phyloP scores from a whole-genome alignment of 2,888 invertebrate species.

The Caenorhabditis virilis region DNA sequence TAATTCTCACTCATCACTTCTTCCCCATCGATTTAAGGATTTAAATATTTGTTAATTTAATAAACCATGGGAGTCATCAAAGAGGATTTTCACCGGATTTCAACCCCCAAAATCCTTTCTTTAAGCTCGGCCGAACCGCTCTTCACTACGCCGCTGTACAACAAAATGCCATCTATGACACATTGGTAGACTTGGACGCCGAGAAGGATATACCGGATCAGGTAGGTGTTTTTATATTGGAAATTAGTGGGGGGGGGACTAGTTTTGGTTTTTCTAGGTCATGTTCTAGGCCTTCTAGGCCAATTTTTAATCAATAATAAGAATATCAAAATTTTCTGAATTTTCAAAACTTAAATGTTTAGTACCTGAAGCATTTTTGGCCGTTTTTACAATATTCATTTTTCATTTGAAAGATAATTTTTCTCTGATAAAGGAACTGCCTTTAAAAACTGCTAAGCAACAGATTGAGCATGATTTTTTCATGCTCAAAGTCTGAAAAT shows the following conservation, averaged over 20 bases:
- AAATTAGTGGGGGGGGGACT: not conserved
- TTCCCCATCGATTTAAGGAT: too few species aligned
- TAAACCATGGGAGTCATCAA: too few species aligned
- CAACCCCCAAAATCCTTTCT: slow-evolving; percentile 2
- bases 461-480: too few species aligned
- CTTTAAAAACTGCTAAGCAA: too few species aligned
- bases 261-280: not conserved
- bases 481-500: not conserved
- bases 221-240: too few species aligned
- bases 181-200: slow-evolving; percentile 63
- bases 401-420: too few species aligned
- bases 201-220: slow-evolving; percentile 56
- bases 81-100: not conserved
- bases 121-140: slow-evolving; percentile 61
- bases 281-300: not conserved
- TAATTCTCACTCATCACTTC: too few species aligned
- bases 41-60: too few species aligned
- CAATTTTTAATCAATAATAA: too few species aligned
- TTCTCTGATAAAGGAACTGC: too few species aligned
- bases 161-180: slow-evolving; percentile 67
- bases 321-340: too few species aligned
- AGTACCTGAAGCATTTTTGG: too few species aligned
- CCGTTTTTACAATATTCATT: not conserved
- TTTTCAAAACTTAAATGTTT: not conserved
- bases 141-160: slow-evolving; percentile 66